phyloP scores from a whole-genome alignment of 2,113 vertebrate species.

The Butorides virescens region DNA sequence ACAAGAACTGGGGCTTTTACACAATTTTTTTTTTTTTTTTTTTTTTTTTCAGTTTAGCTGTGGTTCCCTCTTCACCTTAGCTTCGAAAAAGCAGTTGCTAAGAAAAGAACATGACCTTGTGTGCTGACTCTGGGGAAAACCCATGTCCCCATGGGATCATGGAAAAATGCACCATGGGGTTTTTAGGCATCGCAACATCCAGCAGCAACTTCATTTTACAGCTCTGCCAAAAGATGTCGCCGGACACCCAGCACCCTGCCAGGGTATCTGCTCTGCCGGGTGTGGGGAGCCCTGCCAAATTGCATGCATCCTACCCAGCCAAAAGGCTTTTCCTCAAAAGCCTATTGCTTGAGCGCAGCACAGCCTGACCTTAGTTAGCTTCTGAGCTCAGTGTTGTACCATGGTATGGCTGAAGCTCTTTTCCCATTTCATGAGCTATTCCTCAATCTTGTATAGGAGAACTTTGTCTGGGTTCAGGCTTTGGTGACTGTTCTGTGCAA shows the following conservation, averaged over 20 bases:
- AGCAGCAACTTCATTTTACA: not conserved
- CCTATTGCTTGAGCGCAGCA: not conserved
- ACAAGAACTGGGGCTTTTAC: not conserved
- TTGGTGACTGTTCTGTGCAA: not conserved
- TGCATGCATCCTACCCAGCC: not conserved
- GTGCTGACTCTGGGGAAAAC: not conserved
- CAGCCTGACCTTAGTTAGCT: not conserved
- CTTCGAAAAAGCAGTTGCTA: not conserved
- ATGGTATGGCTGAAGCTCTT: not conserved
- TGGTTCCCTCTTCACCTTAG: not conserved
- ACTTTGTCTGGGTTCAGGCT: not conserved
- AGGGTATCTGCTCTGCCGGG: not conserved
- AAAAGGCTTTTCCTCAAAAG: not conserved
- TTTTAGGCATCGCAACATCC: accelerated
- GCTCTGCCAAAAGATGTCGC: conserved; percentile 4
- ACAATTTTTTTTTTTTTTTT: too few relatives aligned
- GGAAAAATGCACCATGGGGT: not conserved
- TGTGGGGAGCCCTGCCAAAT: not conserved
- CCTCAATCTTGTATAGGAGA: not conserved
- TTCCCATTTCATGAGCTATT: not conserved
- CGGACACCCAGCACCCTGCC: not conserved
- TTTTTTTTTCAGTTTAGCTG: not conserved
- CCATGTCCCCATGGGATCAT: accelerated
- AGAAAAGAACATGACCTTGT: accelerated
- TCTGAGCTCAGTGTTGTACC: not conserved